Conservation (phyloP, 30 jellyfish, hydroid and myxozoan species). For the Cassiopea andromeda region DNA sequence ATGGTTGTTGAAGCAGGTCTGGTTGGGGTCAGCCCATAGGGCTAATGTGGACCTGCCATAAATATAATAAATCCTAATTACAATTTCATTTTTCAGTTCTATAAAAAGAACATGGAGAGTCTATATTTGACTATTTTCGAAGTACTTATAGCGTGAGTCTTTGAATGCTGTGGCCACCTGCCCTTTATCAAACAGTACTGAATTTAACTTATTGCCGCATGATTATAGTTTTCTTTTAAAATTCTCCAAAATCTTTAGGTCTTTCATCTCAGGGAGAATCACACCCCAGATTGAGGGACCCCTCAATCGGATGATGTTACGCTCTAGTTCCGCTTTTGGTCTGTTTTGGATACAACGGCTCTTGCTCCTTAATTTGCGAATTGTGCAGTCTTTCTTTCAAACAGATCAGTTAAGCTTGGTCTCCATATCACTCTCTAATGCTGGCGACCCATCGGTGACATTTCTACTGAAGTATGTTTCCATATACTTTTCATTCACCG, state of each 20-base stretch:
- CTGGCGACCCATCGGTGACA: no score
- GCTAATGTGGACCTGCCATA: slow-evolving; percentile 65
- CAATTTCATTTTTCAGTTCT: neutral
- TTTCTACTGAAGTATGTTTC: no score
- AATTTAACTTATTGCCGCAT: slow-evolving; percentile 44
- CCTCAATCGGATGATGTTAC: slow-evolving; percentile 55
- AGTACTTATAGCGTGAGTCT: slow-evolving; percentile 50
- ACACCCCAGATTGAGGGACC: slow-evolving; percentile 61
- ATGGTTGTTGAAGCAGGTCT: slow-evolving; percentile 34
- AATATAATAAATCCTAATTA: slow-evolving; percentile 36
- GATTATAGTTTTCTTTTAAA: neutral
- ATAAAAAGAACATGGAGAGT: neutral
- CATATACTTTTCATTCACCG: no score
- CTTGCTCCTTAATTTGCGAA: slow-evolving; percentile 56
- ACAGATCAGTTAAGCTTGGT: neutral
- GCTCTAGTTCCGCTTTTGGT: slow-evolving; percentile 47
- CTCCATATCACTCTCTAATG: no score
- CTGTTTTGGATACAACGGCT: slow-evolving; percentile 55
- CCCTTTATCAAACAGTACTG: slow-evolving; percentile 51
- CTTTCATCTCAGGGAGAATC: slow-evolving; percentile 48
- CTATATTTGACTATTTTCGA: neutral
- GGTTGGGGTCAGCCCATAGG: slow-evolving; percentile 17
- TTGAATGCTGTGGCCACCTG: slow-evolving; percentile 63
- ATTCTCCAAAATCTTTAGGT: neutral
- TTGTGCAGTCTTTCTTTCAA: slow-evolving; percentile 47